Evolutionary conservation across 2,797 vertebrate genomes (phyloP), one percentile per base, ranked within the genome.

Genomic region (Aplochiton taeniatus): DNA sequence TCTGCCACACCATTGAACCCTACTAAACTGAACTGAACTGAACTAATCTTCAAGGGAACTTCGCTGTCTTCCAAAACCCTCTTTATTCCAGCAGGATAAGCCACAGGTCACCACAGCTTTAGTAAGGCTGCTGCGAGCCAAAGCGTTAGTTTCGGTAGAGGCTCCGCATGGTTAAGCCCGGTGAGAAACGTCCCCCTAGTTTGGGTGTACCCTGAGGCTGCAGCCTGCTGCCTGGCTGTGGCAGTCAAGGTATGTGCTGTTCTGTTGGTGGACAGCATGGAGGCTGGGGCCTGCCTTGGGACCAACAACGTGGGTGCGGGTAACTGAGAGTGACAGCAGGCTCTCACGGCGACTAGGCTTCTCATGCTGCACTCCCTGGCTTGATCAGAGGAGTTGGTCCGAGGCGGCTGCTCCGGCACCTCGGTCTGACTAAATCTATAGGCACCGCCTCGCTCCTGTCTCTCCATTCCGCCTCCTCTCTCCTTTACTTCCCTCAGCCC

Each of bases 311-410:
- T 66, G 60, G 69, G 74, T 74, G 77, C 66, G 80, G 78, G 79
- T 84, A 73, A 85, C 73, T 63, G 61, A 76, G 65, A 82, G 78
- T 88, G 88, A 86, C 86, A 85, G 79, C 57, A 51, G 70, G 70
- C 79, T 73, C 62, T 87, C 64, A 78, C 69, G 46, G 66, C 45
- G 45, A 75, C 10, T 83, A 81, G 78, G 76, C 72, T 81, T 74
- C 62, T 76, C 72, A 68, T 85, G 81, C 64, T 68, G 66, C 67
- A 69, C 81, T 83, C 75, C 76, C 78, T n/a, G 52, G 41, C 71
- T 72, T 87, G 83, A 86, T 81, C 70, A 72, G 72, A 81, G 68
- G 56, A 70, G 78, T 68, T 85, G 75, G 75, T 75, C 69, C 58
- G 59, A 59, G 75, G 76, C 61, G 52, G 51, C 41, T 14, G 42